Conservation (phyloP, 2,113 vertebrate genomes). For the Ictalurus punctatus region DNA sequence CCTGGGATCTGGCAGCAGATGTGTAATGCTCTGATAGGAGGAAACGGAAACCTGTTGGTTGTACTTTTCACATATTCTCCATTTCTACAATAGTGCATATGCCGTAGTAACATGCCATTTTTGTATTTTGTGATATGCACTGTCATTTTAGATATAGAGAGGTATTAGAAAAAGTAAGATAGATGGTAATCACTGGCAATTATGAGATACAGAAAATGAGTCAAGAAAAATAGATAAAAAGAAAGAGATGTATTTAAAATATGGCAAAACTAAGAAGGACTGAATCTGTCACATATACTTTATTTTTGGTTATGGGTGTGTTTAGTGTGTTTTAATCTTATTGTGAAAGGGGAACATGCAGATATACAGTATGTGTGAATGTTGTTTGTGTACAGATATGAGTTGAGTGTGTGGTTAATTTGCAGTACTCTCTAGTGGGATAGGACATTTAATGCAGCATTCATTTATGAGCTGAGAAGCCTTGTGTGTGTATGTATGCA, state of each 20-base stretch:
- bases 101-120: conserved; percentile 1
- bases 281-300: background rate
- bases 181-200: background rate
- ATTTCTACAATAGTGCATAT: conserved; percentile 4
- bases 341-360: conserved; percentile 23
- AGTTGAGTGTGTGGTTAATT: conserved; percentile 27
- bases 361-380: conserved; percentile 54
- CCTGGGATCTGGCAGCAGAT: conserved; percentile 66
- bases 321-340: conserved; percentile 24
- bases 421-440: conserved; percentile 23
- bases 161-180: background rate
- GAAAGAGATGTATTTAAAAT: background rate
- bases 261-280: background rate
- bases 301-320: background rate
- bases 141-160: background rate
- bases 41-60: conserved; percentile 51
- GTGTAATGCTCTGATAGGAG: conserved; percentile 62
- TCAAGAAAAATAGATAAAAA: background rate
- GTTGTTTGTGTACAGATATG: conserved; percentile 29
- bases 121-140: background rate
- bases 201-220: background rate
- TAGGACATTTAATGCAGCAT: conserved; percentile 26
- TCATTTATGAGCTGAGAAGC: conserved; percentile 31
- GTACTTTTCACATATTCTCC: conserved; percentile 53
- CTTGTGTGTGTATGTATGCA: background rate